Evolutionary conservation across 2,888 invertebrate genomes (phyloP), one percentile per base, ranked within the genome.

Genomic region (Spisula solida): DNA sequence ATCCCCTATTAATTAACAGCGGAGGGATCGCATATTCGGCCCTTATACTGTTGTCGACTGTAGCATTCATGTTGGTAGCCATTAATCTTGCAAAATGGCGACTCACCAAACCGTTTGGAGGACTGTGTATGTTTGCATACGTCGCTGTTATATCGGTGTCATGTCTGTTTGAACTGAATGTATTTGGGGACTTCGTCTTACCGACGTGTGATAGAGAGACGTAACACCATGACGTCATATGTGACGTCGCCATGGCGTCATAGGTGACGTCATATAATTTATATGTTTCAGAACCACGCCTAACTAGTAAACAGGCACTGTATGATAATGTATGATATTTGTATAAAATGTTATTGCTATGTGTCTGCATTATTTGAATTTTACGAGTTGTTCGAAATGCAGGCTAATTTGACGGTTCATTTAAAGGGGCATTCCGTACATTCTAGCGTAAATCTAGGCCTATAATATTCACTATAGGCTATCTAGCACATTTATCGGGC

Each of bases 21-120:
- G 97, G 97, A 0, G 98, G 98, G 0, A 97, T 99, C 66, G 98
- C 98, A 94, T 99, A 98, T 96, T 98, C 98, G 8, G 98, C 98
- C 16, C 97, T 98, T 78, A 98, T 98, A 1, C 97, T 99, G 0
- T 97, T 99, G 31, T 96, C 98, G 0, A 98, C 98, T 8, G 98
- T 98, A 0, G 93, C 97, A 0, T 97, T 97, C 8, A 97, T 99
- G 10, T 98, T 98, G 96, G 87, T 97, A 0, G 97, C 98, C 0
- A 97, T 98, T 0, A 97, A 97, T 34, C 95, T 98, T n/a, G 98
- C 97, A 92, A 98, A 98, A 78, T 96, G 96, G 96, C 94, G 90
- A 56, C 96, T 99, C 51, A 98, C 98, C 92, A 98, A 97, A 95
- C 97, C 97, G 82, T 97, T 98, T 6, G 99, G 99, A 18, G 91